Conservation (phyloP, 2,113 vertebrate genomes). For the Trichechus manatus region DNA sequence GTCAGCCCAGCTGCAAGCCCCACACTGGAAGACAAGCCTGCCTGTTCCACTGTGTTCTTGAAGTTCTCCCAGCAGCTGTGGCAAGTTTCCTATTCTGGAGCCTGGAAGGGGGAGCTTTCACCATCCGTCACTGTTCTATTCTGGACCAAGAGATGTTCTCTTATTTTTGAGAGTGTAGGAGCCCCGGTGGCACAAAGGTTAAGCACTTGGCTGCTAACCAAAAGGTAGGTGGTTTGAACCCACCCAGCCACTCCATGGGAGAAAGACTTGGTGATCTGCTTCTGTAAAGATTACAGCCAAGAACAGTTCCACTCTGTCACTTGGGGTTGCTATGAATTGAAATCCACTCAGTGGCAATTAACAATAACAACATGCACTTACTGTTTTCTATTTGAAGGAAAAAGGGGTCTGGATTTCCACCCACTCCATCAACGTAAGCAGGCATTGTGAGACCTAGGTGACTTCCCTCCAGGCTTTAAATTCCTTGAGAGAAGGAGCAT, state of each 20-base stretch:
- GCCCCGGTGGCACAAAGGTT: neutral
- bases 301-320: neutral
- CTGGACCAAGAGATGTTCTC: neutral
- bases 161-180: neutral
- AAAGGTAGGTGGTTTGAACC: neutral
- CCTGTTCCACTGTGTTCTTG: neutral
- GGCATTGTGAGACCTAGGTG: neutral
- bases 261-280: neutral
- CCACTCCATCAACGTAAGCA: neutral
- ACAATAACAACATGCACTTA: neutral
- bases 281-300: too few species aligned
- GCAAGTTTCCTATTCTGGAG: neutral
- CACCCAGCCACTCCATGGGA: neutral
- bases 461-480: neutral
- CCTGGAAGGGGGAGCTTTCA: neutral
- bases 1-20: neutral
- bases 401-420: neutral
- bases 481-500: neutral
- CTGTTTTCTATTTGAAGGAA: neutral
- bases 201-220: neutral
- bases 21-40: rapidly evolving
- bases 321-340: neutral
- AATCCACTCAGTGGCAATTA: too few species aligned
- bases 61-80: neutral
- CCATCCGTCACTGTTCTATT: neutral